Base-by-base conservation (phyloP, 2,113 vertebrate species). In the Toxotes chatareus region DNA sequence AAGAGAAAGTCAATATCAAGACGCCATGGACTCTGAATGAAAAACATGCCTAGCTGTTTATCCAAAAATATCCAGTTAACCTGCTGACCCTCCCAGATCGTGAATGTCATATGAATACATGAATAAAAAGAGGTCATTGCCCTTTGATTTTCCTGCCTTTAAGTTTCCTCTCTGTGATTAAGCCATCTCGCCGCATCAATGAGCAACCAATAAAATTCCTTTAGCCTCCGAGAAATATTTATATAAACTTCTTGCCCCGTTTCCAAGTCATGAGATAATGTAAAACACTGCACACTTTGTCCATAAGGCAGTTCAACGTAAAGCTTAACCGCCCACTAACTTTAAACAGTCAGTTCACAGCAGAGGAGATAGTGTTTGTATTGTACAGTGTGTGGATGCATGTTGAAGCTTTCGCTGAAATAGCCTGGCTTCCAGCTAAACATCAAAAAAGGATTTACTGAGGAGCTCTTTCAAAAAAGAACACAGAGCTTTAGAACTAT, bases 231-330 rank as follows among this genome's bases (percentile, higher is more conserved):
- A 60, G 47, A 78, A 31, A 53, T 27, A 7, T 63, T 3, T 14
- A 5, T 8, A 27, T 2, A 27, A 71, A 34, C 60, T 44, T 5
- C 57, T 7, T 13, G 59, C 56, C 31, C 9, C 44, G 23, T 36
- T 64, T 65, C 49, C 51, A 4, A 42, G 55, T 75, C 65, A n/a
- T 31, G 10, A 55, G 38, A 83, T 57, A 68, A 83, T 17, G 32
- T 42, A 31, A 62, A 40, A 61, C 44, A 10, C 40, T 40, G 81
- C 1, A 4, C 57, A 4, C 32, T 57, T 23, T 21, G 23, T 69
- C 57, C 76, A 40, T 0, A 0, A 42, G 71, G 64, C 63, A 5
- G 3, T 3, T 68, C 61, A 27, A 23, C 36, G 4, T 32, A 19
- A 64, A 84, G 59, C 49, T 80, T 57, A 40, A 17, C 56, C 4